A percentile compares a stretch with the other conserved stretches of the same genome.
Evolutionary conservation across 2,888 invertebrate genomes (phyloP).

Genomic region (Amblyjoppa proteus): DNA sequence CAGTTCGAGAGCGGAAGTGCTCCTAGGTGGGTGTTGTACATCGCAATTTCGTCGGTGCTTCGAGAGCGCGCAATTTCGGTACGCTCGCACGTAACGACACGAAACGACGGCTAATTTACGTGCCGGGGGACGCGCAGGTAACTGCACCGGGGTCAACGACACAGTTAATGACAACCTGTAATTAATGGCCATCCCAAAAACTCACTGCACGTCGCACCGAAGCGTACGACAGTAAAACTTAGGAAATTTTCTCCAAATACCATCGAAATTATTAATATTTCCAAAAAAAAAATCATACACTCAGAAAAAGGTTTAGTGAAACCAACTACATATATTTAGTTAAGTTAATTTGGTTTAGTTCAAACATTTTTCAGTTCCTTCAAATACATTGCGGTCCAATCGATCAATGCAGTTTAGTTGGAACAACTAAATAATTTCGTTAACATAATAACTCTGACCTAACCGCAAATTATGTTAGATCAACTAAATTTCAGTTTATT

Average conservation of each 20-base stretch:
- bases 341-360: no score
- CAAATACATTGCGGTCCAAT: no score
- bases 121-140: not conserved
- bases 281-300: no score
- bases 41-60: conserved; percentile 12
- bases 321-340: no score
- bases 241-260: not conserved
- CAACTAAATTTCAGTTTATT: no score
- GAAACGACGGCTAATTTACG: conserved; percentile 13
- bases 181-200: not conserved
- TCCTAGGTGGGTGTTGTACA: not conserved
- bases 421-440: no score
- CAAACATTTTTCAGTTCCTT: no score
- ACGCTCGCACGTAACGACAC: conserved; percentile 7
- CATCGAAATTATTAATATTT: no score
- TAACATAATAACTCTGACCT: no score
- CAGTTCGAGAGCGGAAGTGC: conserved; percentile 15
- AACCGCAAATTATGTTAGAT: no score
- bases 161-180: not conserved
- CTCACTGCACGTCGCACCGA: not conserved
- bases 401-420: no score
- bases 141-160: conserved; percentile 2
- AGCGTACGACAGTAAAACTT: not conserved
- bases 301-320: no score
- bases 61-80: not conserved